phyloP scores from a whole-genome alignment of 2,888 invertebrate genomes.

The Catocala sponsa region DNA sequence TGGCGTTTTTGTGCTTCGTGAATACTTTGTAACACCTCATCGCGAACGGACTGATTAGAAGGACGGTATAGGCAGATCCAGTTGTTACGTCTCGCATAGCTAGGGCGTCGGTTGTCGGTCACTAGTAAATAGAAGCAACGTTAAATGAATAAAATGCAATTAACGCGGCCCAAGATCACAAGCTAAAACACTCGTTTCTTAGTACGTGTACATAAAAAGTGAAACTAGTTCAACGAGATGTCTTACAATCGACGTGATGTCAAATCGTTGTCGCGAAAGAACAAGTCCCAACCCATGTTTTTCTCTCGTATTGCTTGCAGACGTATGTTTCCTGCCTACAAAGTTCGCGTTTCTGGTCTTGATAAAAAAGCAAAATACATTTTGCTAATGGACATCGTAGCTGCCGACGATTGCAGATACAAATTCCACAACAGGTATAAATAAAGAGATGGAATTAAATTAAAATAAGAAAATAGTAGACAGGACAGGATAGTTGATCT shows the following conservation, averaged over 20 bases:
- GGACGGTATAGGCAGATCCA: slow-evolving; percentile 20
- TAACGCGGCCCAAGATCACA: slow-evolving; percentile 80
- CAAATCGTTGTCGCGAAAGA: slow-evolving; percentile 84
- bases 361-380: slow-evolving; percentile 99
- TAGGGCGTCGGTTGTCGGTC: slow-evolving; percentile 23
- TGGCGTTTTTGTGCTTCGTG: slow-evolving; percentile 67
- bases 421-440: slow-evolving; percentile 97
- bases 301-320: slow-evolving; percentile 91
- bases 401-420: slow-evolving; percentile 98
- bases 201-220: slow-evolving; percentile 72
- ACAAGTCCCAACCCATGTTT: slow-evolving; percentile 85
- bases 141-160: slow-evolving; percentile 64
- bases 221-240: slow-evolving; percentile 79
- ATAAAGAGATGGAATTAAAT: slow-evolving; percentile 80
- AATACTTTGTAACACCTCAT: slow-evolving; percentile 76
- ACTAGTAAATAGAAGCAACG: slow-evolving; percentile 38
- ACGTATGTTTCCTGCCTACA: slow-evolving; percentile 99
- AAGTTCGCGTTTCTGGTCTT: slow-evolving; percentile 98
- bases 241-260: slow-evolving; percentile 86
- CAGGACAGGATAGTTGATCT: slow-evolving; percentile 68
- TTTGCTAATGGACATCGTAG: slow-evolving; percentile 98
- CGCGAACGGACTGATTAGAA: slow-evolving; percentile 59
- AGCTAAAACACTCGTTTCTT: slow-evolving; percentile 77
- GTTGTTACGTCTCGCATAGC: slow-evolving; percentile 1
- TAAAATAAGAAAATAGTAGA: slow-evolving; percentile 80